phyloP scores from a whole-genome alignment of 1,140 invertebrate genomes.

The Ceratina calcarata region DNA sequence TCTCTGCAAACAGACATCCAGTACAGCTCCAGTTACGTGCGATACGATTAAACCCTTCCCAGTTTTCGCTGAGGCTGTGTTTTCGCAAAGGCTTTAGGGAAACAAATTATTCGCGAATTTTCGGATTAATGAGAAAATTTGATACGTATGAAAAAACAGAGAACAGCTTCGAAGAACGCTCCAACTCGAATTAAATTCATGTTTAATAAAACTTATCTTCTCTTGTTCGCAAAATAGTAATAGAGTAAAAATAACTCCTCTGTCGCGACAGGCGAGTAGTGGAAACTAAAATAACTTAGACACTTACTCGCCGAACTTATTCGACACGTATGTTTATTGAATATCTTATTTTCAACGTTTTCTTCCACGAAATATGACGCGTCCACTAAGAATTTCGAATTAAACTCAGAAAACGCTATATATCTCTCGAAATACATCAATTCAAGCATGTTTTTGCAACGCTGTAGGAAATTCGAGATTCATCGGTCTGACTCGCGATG shows the following conservation, averaged over 20 bases:
- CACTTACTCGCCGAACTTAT: no score
- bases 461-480: not conserved
- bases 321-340: not conserved
- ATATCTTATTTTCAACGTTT: not conserved
- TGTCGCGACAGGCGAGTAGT: no score
- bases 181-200: no score
- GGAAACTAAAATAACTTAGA: no score
- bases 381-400: not conserved
- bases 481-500: not conserved
- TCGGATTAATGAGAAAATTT: no score
- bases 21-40: not conserved
- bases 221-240: no score
- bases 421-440: not conserved
- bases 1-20: constrained; percentile 11
- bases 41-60: not conserved
- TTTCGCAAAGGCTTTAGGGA: not conserved
- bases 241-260: no score
- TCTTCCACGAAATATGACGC: not conserved
- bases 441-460: not conserved
- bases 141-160: no score
- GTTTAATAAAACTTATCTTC: no score
- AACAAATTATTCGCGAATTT: not conserved
- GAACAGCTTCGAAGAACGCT: no score
- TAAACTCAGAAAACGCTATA: not conserved
- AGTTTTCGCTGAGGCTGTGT: not conserved